Conservation (phyloP, 2,113 vertebrate genomes). For the Pycnonotus jocosus region DNA sequence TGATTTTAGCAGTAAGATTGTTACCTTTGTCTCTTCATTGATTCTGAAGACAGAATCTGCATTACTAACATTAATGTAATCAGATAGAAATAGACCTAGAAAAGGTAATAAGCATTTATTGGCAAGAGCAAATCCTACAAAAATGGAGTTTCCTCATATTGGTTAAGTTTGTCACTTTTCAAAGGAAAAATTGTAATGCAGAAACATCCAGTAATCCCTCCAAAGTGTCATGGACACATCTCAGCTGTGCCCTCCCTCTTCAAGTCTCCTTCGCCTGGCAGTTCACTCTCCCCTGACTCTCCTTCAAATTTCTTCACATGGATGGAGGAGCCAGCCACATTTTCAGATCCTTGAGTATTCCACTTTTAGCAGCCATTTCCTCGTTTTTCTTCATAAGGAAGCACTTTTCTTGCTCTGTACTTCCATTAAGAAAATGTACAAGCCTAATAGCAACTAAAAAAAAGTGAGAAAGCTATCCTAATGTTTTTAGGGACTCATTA, state of each 20-base stretch:
- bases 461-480: constrained; percentile 36
- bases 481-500: constrained; percentile 60
- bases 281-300: background rate
- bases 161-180: background rate
- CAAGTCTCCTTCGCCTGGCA: background rate
- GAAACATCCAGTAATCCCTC: background rate
- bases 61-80: background rate
- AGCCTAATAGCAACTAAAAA: constrained; percentile 46
- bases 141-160: background rate
- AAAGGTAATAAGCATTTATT: background rate
- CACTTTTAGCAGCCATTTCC: constrained; percentile 33
- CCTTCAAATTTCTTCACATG: background rate
- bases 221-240: background rate
- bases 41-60: background rate
- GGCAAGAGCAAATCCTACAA: background rate
- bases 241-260: background rate
- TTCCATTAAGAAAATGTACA: constrained; percentile 61
- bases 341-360: background rate
- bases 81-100: background rate
- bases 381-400: constrained; percentile 35
- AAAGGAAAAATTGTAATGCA: background rate
- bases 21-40: background rate
- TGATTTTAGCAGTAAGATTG: background rate
- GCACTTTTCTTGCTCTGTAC: constrained; percentile 19
- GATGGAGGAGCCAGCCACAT: background rate